Base-by-base conservation (phyloP, 2,797 vertebrate genomes). In the Acrossocheilus wenchowensis region DNA sequence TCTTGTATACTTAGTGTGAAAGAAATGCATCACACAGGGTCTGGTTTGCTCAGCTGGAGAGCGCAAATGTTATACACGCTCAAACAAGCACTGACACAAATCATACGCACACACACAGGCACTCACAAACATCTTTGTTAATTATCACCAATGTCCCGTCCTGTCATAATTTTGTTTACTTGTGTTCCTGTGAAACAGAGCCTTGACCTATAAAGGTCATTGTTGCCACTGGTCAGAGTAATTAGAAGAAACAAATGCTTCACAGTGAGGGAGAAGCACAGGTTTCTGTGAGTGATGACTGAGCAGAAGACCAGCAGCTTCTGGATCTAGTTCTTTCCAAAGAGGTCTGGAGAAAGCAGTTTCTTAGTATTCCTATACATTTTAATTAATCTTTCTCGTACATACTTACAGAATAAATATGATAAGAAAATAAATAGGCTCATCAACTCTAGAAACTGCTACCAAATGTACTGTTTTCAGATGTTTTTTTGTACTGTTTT, bases 151-250 rank as follows among this genome's bases (percentile, higher is more conserved):
- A 43, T 36, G 54, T 50, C n/a, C 36, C 10, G 43, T 52, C 50
- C 50, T 60, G 39, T 73, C 83, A 84, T 64, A 75, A 80, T 86
- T 73, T 57, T 66, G 74, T 78, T 85, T 54, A 68, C 50, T 69
- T 66, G 34, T 57, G 75, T 10, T 82, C 43, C 62, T 77, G 66
- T 43, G 39, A 78, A 57, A 45, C 81, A 78, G 30, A 64, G 66
- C 66, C 39, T 62, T 89, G 85, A 89, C 89, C 82, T 90, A 84
- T 88, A 89, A 88, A 87, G 88, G 84, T 89, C 84, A 87, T 23
- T 82, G 60, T 79, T 87, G 81, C 52, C 62, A 84, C 60, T 86
- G 86, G 41, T 14, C 73, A 64, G 82, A 88, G 80, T 88, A 90
- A 90, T 90, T 86, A 89, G 68, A 79, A 54, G 34, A 82, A 87